phyloP scores from a whole-genome alignment of 1,140 invertebrate species.

The Ceratitis capitata region DNA sequence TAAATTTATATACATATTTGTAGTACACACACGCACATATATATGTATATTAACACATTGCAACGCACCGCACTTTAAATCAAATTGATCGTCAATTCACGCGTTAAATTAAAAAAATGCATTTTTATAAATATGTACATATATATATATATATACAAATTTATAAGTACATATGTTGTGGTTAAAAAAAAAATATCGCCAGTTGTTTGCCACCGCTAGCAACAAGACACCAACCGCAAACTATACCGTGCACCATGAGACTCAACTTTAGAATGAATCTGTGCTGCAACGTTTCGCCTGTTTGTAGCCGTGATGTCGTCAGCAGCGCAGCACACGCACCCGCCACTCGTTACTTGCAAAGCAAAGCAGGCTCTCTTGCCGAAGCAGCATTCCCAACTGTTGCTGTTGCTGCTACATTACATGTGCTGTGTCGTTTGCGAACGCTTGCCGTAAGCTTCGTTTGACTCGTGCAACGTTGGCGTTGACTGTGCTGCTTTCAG shows the following conservation, averaged over 20 bases:
- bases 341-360: neutral
- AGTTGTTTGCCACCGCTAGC: neutral
- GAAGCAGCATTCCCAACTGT: neutral
- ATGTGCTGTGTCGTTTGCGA: neutral
- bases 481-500: neutral
- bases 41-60: too few relatives aligned
- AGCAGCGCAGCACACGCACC: neutral
- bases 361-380: neutral
- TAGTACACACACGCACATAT: neutral
- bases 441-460: neutral
- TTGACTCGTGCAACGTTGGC: neutral
- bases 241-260: neutral
- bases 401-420: neutral
- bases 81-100: conserved; percentile 1
- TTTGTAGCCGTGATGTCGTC: neutral
- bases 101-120: neutral
- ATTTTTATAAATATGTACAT: neutral
- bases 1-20: neutral
- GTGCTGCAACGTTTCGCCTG: neutral
- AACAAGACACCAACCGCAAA: neutral
- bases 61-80: neutral
- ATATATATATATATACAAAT: neutral
- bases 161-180: neutral
- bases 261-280: conserved; percentile 14
- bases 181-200: neutral